Evolutionary conservation across 92 coral and sea anemone species (phyloP).

Genomic region (Phymanthus crucifer): DNA sequence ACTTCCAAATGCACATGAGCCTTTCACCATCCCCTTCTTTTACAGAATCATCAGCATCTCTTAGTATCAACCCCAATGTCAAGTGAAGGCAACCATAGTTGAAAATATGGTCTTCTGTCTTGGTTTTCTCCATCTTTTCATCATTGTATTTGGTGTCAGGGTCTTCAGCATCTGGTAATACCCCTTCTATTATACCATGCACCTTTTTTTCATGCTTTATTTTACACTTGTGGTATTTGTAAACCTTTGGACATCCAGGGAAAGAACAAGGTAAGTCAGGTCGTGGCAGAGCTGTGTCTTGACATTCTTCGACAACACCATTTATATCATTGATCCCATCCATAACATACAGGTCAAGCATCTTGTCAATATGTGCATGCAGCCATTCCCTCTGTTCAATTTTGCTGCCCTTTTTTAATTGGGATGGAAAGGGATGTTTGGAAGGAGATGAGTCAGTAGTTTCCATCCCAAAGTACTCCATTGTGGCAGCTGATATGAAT

Average conservation of each 20-base stretch:
- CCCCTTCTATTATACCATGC: conserved; percentile 21
- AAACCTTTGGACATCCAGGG: conserved; percentile 17
- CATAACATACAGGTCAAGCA: conserved; percentile 42
- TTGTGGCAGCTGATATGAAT: not conserved
- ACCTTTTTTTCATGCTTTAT: conserved; percentile 29
- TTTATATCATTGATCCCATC: not conserved
- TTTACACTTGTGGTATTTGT: conserved; percentile 44
- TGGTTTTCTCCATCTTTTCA: not conserved
- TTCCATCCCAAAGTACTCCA: conserved; percentile 35
- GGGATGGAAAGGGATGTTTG: not conserved
- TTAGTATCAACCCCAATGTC: conserved; percentile 51
- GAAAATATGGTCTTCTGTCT: conserved; percentile 20
- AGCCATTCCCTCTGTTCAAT: conserved; percentile 42
- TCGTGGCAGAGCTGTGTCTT: not conserved
- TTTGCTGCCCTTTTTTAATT: not conserved
- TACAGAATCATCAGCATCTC: conserved; percentile 64
- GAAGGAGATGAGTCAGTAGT: not conserved
- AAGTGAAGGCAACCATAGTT: conserved; percentile 60
- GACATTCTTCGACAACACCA: conserved; percentile 6
- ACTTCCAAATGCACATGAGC: conserved; percentile 55
- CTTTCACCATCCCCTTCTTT: conserved; percentile 56
- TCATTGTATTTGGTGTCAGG: not conserved
- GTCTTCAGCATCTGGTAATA: not conserved
- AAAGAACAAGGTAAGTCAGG: conserved; percentile 27
- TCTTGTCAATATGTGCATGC: not conserved